Evolutionary conservation across 2,797 vertebrate genomes (phyloP).

Genomic region (Sphaeramia orbicularis): DNA sequence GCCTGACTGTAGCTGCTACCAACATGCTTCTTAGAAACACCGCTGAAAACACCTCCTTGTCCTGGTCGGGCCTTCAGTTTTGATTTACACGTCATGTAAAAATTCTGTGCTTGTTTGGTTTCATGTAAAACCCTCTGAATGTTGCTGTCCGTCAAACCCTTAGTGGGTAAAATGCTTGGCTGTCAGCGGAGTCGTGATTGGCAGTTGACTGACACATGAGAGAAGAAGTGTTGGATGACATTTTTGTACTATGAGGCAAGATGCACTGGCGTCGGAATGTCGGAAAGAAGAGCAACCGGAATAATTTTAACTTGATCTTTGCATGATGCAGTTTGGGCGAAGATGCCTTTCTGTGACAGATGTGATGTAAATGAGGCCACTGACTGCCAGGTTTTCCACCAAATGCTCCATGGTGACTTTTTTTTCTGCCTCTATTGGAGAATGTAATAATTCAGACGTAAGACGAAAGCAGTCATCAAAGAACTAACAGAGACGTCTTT

Average conservation of each 20-base stretch:
- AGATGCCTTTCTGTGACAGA: slow-evolving; percentile 2
- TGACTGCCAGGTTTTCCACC: slow-evolving; percentile 17
- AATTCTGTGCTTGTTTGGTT: slow-evolving; percentile 7
- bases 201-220: slow-evolving; percentile 19
- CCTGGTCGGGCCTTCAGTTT: slow-evolving; percentile 21
- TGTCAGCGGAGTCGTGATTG: slow-evolving; percentile 36
- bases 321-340: neutral
- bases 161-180: slow-evolving; percentile 25
- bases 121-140: slow-evolving; percentile 18
- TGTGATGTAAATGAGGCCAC: neutral
- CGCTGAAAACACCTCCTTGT: neutral
- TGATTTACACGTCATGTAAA: slow-evolving; percentile 21
- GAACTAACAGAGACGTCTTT: slow-evolving; percentile 4
- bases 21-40: neutral
- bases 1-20: neutral
- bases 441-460: slow-evolving; percentile 3
- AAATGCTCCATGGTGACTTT: neutral
- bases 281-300: slow-evolving; percentile 5
- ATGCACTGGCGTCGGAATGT: slow-evolving; percentile 11
- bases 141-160: slow-evolving; percentile 21
- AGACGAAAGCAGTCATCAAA: neutral
- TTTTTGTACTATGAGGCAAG: neutral
- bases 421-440: neutral
- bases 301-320: slow-evolving; percentile 21
- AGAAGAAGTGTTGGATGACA: slow-evolving; percentile 16